A percentile compares a stretch with the other conserved stretches of the same genome.
These are phyloP conservation scores for Drosophila kurseongensis DNA, from an alignment of 1,140 invertebrate species.

Conservation along the genomic window DNA sequence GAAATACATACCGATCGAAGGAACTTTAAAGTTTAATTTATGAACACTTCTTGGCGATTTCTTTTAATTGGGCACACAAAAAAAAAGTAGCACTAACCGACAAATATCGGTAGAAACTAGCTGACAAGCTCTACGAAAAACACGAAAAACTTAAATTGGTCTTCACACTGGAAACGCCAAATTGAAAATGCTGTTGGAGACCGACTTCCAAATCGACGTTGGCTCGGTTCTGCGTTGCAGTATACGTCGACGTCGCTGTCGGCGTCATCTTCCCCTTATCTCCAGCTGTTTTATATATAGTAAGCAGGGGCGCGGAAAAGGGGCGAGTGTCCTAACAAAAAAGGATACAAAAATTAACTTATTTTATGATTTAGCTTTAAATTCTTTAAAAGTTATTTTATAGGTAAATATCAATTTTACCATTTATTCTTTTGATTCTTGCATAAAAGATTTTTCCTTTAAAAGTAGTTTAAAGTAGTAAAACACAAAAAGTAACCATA, in stretches of 20 bases:
- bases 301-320: background rate
- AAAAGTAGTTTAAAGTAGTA: no score
- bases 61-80: conserved; percentile 15
- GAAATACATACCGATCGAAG: conserved; percentile 29
- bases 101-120: conserved; percentile 2
- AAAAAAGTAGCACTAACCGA: conserved; percentile 7
- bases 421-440: no score
- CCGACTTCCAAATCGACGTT: conserved; percentile 32
- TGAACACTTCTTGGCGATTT: background rate
- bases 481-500: no score
- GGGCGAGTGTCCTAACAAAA: background rate
- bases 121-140: conserved; percentile 3
- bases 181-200: conserved; percentile 67
- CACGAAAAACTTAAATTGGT: conserved; percentile 68
- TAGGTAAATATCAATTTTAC: no score
- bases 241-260: conserved; percentile 13
- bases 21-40: conserved; percentile 1
- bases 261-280: conserved; percentile 4
- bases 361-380: no score
- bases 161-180: conserved; percentile 84
- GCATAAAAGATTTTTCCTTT: no score
- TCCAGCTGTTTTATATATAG: conserved; percentile 9
- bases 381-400: no score
- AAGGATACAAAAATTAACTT: no score
- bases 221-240: conserved; percentile 11